Evolutionary conservation across 2,888 invertebrate species (phyloP).

Genomic region (Lordiphosa fenestrarum): DNA sequence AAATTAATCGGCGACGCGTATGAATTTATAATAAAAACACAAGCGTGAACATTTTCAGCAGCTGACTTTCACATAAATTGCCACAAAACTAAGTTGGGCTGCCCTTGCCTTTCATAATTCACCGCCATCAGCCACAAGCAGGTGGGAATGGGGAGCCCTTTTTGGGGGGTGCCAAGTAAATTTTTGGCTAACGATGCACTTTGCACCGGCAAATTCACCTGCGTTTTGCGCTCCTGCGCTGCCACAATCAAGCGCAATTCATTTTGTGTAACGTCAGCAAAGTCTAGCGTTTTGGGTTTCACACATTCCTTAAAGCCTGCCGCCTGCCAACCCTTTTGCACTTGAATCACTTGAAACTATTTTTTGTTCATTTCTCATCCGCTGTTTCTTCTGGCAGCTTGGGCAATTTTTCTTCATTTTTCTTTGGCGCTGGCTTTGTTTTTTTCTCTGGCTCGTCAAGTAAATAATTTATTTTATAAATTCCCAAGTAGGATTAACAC

Average conservation of each 20-base stretch:
- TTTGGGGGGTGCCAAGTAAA: slow-evolving; percentile 66
- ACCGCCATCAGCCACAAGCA: slow-evolving; percentile 41
- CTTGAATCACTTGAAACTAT: slow-evolving; percentile 21
- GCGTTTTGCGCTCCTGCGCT: slow-evolving; percentile 25
- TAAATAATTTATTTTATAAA: slow-evolving; percentile 74
- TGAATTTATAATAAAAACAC: slow-evolving; percentile 63
- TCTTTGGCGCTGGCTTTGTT: slow-evolving; percentile 44
- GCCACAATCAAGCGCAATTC: slow-evolving; percentile 73
- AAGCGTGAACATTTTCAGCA: slow-evolving; percentile 56
- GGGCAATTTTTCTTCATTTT: slow-evolving; percentile 52
- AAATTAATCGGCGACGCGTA: slow-evolving; percentile 69
- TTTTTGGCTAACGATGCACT: slow-evolving; percentile 70
- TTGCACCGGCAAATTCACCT: slow-evolving; percentile 56
- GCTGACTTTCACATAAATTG: slow-evolving; percentile 69
- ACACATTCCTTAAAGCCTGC: slow-evolving; percentile 6
- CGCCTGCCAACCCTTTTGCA: not conserved
- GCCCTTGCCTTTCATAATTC: slow-evolving; percentile 67
- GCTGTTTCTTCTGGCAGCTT: slow-evolving; percentile 8
- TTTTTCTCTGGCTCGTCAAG: slow-evolving; percentile 29
- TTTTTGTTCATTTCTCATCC: slow-evolving; percentile 22
- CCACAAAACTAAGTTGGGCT: slow-evolving; percentile 32
- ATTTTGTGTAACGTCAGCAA: slow-evolving; percentile 64
- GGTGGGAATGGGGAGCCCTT: slow-evolving; percentile 17
- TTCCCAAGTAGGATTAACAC: slow-evolving; percentile 73
- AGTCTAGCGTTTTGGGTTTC: slow-evolving; percentile 18